Base-by-base conservation (phyloP, 2,797 vertebrate genomes). In the Cephalopachus bancanus region DNA sequence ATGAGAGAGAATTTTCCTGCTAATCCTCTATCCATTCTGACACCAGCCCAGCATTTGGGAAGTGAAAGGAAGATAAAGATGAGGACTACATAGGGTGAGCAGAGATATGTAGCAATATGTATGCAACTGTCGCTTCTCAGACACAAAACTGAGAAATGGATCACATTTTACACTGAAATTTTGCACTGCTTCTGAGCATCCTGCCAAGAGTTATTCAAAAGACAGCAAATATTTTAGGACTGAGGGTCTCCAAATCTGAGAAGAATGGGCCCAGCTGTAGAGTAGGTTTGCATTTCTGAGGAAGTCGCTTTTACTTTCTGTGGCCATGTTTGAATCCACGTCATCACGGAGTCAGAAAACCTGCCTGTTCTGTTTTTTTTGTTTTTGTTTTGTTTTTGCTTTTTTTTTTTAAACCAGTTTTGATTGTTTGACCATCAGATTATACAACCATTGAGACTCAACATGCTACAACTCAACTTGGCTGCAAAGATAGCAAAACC, bases 171-270 rank as follows among this genome's bases (percentile, higher is more conserved):
- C 28, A 44, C 20, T 87, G 74, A 93, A 95, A 92, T 60, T 85
- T 78, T 91, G 28, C 60, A 53, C 65, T 83, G 71, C 55, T 94
- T 80, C 69, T 60, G 67, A 86, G 16, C 64, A 91, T 86, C 80
- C 88, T 94, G 24, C 91, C 94, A 94, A 76, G 57, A 81, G n/a
- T 55, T 81, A 71, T 79, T 93, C 15, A 85, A 88, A 97, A 96
- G 86, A 72, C 26, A 74, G 24, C 44, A 69, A 94, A 24, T 33
- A 44, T 17, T 67, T 85, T 71, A 83, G 26, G 72, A 55, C 79
- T 49, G 83, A 89, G 30, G n/a, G 53, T 85, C 51, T 95, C 87
- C 59, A 49, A 49, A 28, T 51, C 67, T 92, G 64, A 96, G 69
- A 83, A 91, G n/a, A 83, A 88, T 1, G 60, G 55, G 26, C 10